phyloP scores from a whole-genome alignment of 2,797 vertebrate species.

The Naso thynnoides region DNA sequence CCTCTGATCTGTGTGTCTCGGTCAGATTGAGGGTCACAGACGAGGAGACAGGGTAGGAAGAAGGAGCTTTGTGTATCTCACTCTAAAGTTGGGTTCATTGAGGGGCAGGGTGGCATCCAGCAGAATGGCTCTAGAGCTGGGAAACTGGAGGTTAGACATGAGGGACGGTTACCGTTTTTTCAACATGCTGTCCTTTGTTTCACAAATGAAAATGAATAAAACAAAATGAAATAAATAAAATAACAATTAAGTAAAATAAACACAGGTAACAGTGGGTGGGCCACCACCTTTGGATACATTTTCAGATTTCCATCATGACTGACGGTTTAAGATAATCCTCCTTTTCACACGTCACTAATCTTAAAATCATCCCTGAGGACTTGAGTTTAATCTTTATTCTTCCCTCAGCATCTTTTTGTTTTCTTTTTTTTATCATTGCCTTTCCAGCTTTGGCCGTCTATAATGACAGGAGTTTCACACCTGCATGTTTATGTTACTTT shows the following conservation, averaged over 20 bases:
- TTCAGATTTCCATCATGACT: conserved; percentile 1
- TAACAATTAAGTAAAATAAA: neutral
- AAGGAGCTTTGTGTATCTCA: conserved; percentile 66
- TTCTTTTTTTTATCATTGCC: neutral
- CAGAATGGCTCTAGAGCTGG: conserved; percentile 64
- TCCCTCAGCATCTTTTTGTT: conserved; percentile 10
- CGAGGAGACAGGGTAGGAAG: conserved; percentile 15
- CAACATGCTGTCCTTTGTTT: neutral
- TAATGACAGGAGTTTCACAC: neutral
- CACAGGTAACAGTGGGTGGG: neutral
- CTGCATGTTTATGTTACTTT: neutral
- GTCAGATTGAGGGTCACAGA: conserved; percentile 11
- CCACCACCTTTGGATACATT: neutral
- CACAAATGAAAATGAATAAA: neutral
- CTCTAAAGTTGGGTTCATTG: conserved; percentile 80
- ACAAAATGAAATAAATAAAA: too few relatives aligned
- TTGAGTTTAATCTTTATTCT: conserved; percentile 9
- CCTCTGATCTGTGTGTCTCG: neutral
- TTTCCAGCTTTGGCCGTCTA: neutral
- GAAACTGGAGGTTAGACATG: conserved; percentile 76
- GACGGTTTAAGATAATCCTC: conserved; percentile 29
- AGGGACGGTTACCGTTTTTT: conserved; percentile 19
- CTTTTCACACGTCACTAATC: conserved; percentile 2
- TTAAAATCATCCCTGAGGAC: conserved; percentile 9
- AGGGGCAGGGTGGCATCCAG: conserved; percentile 67